A percentile compares a stretch with the other conserved stretches of the same genome.
These are phyloP conservation scores for Leptatherina wallacei DNA, from an alignment of 2,797 vertebrate species.

Conservation along the genomic window DNA sequence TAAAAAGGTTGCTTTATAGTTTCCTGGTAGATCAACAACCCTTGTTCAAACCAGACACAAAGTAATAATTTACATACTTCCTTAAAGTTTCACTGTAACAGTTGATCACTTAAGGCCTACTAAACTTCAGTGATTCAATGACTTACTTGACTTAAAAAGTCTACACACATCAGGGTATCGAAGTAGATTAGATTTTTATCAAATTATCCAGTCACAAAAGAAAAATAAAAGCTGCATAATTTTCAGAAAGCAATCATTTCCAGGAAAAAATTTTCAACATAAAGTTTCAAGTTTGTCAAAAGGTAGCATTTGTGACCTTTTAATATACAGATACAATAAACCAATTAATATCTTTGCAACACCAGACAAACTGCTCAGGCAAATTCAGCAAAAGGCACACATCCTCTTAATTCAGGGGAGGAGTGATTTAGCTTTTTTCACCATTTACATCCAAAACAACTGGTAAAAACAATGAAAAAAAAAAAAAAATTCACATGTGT, in stretches of 20 bases:
- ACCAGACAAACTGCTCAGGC: not conserved
- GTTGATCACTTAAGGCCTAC: not conserved
- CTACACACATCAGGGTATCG: too few species aligned
- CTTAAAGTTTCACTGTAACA: constrained; percentile 7
- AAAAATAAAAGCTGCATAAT: not conserved
- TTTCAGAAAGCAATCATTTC: not conserved
- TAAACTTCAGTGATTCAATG: not conserved
- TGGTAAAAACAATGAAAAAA: not conserved
- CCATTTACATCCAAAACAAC: not conserved
- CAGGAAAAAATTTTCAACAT: not conserved
- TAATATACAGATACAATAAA: not conserved
- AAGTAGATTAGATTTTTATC: not conserved
- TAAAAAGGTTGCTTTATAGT: constrained; percentile 11
- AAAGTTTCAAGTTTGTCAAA: not conserved
- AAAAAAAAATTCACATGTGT: not conserved
- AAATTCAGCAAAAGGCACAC: not conserved
- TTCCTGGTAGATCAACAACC: constrained; percentile 21
- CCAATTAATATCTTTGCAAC: not conserved
- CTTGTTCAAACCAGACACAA: constrained; percentile 12
- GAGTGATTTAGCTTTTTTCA: not conserved
- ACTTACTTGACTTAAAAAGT: not conserved
- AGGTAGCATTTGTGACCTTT: not conserved
- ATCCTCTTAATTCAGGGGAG: not conserved
- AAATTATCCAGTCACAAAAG: not conserved
- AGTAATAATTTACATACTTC: constrained; percentile 33